Evolutionary conservation across 1,140 invertebrate species (phyloP).

Genomic region (Littorina saxatilis): DNA sequence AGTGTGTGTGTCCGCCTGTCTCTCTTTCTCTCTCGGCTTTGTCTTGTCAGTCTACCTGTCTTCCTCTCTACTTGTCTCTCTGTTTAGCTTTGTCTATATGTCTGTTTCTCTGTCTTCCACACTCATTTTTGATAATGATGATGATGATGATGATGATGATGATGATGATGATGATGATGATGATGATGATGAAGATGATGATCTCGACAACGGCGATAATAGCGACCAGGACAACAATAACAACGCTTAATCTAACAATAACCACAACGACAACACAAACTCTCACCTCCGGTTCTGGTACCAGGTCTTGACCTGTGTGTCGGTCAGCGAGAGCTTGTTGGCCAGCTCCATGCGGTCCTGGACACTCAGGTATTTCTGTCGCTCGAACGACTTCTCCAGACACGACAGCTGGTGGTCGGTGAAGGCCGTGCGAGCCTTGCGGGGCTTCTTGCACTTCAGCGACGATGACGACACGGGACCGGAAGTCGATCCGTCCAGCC

Average conservation of each 20-base stretch:
- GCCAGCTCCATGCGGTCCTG: constrained; percentile 99
- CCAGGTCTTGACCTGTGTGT: constrained; percentile 88
- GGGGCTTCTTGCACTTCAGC: constrained; percentile 90
- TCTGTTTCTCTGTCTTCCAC: not conserved
- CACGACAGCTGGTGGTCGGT: constrained; percentile 97
- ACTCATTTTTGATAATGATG: constrained; percentile 9
- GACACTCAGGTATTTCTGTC: constrained; percentile 98
- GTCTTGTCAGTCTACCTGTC: too few relatives aligned
- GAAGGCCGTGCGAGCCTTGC: constrained; percentile 98
- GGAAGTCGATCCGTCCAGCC: constrained; percentile 83
- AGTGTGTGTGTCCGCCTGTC: not conserved
- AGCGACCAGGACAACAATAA: constrained; percentile 7
- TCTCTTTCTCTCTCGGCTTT: too few relatives aligned
- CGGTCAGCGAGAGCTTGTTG: constrained; percentile 94
- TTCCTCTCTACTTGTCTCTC: not conserved
- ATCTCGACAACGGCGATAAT: not conserved
- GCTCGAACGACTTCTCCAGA: constrained; percentile 97
- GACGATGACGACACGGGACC: constrained; percentile 97
- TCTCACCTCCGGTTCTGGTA: constrained; percentile 50
- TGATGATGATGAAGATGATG: not conserved
- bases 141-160: constrained; percentile 31
- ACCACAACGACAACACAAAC: not conserved
- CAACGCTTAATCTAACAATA: not conserved
- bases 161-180: constrained; percentile 26
- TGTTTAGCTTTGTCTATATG: not conserved